These are phyloP conservation scores for Gulo gulo DNA, from an alignment of 2,113 vertebrate genomes.

Conservation along the genomic window DNA sequence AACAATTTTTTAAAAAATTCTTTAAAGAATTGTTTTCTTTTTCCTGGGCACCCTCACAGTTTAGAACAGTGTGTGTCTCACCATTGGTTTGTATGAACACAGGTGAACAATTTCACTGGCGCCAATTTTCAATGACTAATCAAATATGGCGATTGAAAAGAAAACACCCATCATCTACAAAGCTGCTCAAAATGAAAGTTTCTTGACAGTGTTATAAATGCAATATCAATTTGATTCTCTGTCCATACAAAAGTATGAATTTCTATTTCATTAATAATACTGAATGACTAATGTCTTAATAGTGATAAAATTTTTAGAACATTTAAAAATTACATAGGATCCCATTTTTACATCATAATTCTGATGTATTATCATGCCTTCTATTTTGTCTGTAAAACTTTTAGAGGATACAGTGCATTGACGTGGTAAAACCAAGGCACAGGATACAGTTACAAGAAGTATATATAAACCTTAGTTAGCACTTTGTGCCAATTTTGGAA, in stretches of 20 bases:
- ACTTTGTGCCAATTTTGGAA: slow-evolving; percentile 62
- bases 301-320: slow-evolving; percentile 36
- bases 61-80: neutral
- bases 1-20: neutral
- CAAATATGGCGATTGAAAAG: slow-evolving; percentile 20
- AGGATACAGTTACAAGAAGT: slow-evolving; percentile 66
- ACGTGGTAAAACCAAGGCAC: slow-evolving; percentile 76
- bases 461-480: slow-evolving; percentile 57
- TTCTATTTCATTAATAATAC: slow-evolving; percentile 35
- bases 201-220: slow-evolving; percentile 56
- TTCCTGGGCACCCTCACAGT: slow-evolving; percentile 19
- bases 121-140: slow-evolving; percentile 21
- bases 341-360: slow-evolving; percentile 60
- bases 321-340: slow-evolving; percentile 68
- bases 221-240: slow-evolving; percentile 52
- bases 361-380: slow-evolving; percentile 50
- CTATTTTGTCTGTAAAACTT: slow-evolving; percentile 54
- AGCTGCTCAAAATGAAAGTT: slow-evolving; percentile 20
- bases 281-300: slow-evolving; percentile 36
- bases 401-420: slow-evolving; percentile 56
- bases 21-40: slow-evolving; percentile 21
- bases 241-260: slow-evolving; percentile 67
- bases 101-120: neutral
- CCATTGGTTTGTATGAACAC: neutral
- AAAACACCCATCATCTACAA: slow-evolving; percentile 8